A percentile compares a stretch with the other conserved stretches of the same genome.
Conservation (phyloP, 53 echinoderm and acorn worm genomes). For the Actinopyga echinites region DNA sequence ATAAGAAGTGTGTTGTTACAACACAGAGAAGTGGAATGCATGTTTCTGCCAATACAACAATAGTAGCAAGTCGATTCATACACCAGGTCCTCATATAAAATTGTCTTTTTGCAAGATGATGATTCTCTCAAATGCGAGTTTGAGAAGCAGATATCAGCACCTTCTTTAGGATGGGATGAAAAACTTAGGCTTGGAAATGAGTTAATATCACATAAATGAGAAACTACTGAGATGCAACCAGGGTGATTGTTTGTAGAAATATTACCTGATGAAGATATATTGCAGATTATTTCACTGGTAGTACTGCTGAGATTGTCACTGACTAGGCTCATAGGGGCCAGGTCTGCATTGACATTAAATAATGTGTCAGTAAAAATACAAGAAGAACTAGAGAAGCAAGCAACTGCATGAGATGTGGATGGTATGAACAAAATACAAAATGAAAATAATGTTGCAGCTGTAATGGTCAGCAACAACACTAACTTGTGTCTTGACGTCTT, state of each 20-base stretch:
- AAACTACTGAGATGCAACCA: background rate
- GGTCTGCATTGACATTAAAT: background rate
- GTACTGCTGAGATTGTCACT: background rate
- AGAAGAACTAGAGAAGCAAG: conserved; percentile 14
- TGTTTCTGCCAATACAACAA: background rate
- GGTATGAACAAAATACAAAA: conserved; percentile 79
- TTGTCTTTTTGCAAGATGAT: background rate
- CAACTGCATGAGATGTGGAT: background rate
- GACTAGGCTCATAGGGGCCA: background rate
- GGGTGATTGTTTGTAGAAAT: background rate
- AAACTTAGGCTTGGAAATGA: too few relatives aligned
- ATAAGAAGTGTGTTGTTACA: background rate
- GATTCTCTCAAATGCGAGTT: background rate
- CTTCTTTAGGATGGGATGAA: background rate
- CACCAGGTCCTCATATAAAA: background rate
- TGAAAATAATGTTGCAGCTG: conserved; percentile 63
- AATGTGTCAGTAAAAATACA: conserved; percentile 2
- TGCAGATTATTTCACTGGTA: conserved; percentile 11
- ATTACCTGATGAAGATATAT: conserved; percentile 27
- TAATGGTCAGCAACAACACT: conserved; percentile 62
- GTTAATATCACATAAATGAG: too few relatives aligned
- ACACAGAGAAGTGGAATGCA: background rate
- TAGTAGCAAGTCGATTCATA: background rate
- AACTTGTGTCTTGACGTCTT: conserved; percentile 78
- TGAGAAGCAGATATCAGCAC: conserved; percentile 2